Conservation (phyloP, 2,888 invertebrate species). For the Hybos culiciformis region DNA sequence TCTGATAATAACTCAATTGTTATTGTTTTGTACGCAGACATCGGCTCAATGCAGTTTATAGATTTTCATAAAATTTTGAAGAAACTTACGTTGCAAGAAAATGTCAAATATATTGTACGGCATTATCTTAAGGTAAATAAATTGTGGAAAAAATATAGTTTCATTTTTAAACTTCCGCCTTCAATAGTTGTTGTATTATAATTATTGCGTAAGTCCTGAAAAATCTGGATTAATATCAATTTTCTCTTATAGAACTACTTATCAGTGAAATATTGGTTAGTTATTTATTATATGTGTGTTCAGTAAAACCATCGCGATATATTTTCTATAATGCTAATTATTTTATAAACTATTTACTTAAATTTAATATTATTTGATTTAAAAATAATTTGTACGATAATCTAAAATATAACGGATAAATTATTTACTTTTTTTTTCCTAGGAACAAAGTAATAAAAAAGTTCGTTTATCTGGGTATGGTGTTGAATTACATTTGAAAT, state of each 20-base stretch:
- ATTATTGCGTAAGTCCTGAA: too few relatives aligned
- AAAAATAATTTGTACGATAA: too few relatives aligned
- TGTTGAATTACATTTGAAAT: conserved; percentile 95
- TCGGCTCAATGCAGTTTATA: conserved; percentile 63
- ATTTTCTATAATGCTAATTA: conserved; percentile 1
- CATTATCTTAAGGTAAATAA: conserved; percentile 67
- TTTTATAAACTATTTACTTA: too few relatives aligned
- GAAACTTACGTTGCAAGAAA: conserved; percentile 49
- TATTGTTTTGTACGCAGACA: conserved; percentile 77
- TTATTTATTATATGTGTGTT: too few relatives aligned
- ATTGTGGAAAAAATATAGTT: too few relatives aligned
- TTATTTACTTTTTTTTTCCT: conserved; percentile 7
- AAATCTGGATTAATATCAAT: too few relatives aligned
- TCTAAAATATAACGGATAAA: not conserved
- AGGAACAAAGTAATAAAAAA: conserved; percentile 29
- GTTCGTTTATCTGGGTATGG: conserved; percentile 91
- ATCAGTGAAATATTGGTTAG: too few relatives aligned
- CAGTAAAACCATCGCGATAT: not conserved
- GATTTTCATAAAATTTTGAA: conserved; percentile 61
- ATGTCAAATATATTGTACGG: conserved; percentile 73
- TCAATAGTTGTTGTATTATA: too few relatives aligned
- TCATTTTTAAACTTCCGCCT: too few relatives aligned
- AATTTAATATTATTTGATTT: too few relatives aligned
- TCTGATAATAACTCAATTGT: conserved; percentile 54
- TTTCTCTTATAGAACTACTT: too few relatives aligned